phyloP scores from a whole-genome alignment of 2,113 vertebrate species.

The Peromyscus leucopus region DNA sequence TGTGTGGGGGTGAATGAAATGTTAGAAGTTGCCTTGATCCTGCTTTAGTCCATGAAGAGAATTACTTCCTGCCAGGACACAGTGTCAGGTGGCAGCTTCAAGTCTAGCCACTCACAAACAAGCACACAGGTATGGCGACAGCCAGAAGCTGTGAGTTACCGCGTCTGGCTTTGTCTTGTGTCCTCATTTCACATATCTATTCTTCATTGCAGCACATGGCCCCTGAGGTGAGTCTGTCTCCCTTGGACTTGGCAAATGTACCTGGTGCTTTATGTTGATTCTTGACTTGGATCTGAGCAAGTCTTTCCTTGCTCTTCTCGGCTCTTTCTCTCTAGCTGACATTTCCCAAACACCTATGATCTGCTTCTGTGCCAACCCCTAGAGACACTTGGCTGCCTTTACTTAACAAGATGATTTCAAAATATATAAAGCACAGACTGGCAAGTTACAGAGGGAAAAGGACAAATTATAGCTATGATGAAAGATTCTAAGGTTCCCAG shows the following conservation, averaged over 20 bases:
- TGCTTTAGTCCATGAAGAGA: slow-evolving; percentile 28
- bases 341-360: slow-evolving; percentile 34
- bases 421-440: slow-evolving; percentile 37
- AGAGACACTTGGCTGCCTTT: not conserved
- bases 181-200: not conserved
- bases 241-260: slow-evolving; percentile 28
- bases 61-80: not conserved
- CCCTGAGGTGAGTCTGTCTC: not conserved
- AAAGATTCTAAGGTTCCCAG: slow-evolving; percentile 42
- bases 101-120: slow-evolving; percentile 39
- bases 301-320: slow-evolving; percentile 35
- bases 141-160: slow-evolving; percentile 21
- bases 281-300: slow-evolving; percentile 35
- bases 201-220: not conserved
- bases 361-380: not conserved
- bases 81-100: slow-evolving; percentile 45
- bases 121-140: not conserved
- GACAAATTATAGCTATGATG: not conserved
- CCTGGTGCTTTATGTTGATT: slow-evolving; percentile 41
- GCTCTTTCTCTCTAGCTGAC: slow-evolving; percentile 38
- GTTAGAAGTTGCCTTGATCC: slow-evolving; percentile 15
- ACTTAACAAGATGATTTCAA: slow-evolving; percentile 53
- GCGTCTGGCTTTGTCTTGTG: not conserved
- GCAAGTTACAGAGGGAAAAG: not conserved
- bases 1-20: slow-evolving; percentile 30